phyloP scores from a whole-genome alignment of 2,797 vertebrate species.

The Todus mexicanus region DNA sequence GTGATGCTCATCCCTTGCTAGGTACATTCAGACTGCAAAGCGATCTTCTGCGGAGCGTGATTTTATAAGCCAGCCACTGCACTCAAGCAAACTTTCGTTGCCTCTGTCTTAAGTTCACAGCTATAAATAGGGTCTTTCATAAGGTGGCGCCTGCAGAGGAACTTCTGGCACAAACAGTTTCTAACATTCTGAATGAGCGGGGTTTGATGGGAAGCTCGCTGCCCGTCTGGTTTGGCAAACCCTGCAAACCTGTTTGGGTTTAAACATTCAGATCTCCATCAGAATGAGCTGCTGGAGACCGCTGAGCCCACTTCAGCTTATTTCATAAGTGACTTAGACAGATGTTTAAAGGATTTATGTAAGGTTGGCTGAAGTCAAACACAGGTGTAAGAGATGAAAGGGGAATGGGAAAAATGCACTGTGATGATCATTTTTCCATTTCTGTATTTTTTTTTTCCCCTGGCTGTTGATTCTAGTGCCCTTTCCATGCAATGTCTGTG shows the following conservation, averaged over 20 bases:
- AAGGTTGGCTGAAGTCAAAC: constrained; percentile 74
- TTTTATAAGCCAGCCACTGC: background rate
- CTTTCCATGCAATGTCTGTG: constrained; percentile 68
- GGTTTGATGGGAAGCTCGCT: constrained; percentile 49
- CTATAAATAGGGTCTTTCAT: constrained; percentile 34
- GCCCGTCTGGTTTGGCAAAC: constrained; percentile 56
- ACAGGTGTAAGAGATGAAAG: constrained; percentile 82
- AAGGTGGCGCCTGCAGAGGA: constrained; percentile 1
- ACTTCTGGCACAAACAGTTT: constrained; percentile 32
- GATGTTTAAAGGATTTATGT: constrained; percentile 77
- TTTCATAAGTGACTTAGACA: constrained; percentile 73
- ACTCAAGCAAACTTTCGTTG: background rate
- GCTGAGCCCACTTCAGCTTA: constrained; percentile 68
- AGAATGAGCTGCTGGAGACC: constrained; percentile 66
- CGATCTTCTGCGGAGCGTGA: background rate
- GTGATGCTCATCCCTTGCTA: fast-evolving
- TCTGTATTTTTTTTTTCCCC: constrained; percentile 34
- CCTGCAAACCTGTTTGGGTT: constrained; percentile 55
- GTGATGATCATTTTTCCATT: constrained; percentile 72
- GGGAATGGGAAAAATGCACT: constrained; percentile 66
- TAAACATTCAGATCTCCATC: constrained; percentile 28
- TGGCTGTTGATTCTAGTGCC: constrained; percentile 62
- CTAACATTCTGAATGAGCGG: constrained; percentile 42
- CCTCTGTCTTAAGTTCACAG: background rate
- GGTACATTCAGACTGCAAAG: background rate